A percentile compares a stretch with the other conserved stretches of the same genome.
Conservation (phyloP, 1,140 invertebrate genomes). For the Euschistus heros region DNA sequence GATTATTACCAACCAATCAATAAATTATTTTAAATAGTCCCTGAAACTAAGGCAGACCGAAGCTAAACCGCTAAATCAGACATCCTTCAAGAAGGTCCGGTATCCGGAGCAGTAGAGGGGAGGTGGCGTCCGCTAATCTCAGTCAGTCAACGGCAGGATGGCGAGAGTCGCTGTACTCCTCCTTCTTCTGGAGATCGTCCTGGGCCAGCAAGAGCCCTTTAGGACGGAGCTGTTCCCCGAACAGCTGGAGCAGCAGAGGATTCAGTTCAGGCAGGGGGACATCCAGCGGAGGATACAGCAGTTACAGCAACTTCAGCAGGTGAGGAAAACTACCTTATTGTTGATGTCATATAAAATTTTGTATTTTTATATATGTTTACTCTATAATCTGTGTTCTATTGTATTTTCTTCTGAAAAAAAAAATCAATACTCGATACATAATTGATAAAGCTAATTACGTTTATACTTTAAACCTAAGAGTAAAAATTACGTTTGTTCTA, state of each 20-base stretch:
- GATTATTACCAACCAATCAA: too few species aligned
- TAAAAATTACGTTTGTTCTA: too few species aligned
- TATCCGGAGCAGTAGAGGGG: background rate
- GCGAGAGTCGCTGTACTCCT: background rate
- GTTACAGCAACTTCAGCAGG: conserved; percentile 28
- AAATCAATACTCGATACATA: too few species aligned
- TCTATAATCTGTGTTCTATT: too few species aligned
- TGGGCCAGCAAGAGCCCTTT: conserved; percentile 20
- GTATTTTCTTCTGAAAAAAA: too few species aligned
- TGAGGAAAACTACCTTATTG: conserved; percentile 21
- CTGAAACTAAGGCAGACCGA: background rate
- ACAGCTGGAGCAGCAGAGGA: conserved; percentile 32
- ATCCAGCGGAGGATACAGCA: conserved; percentile 30
- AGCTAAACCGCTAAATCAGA: background rate
- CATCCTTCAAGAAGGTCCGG: background rate
- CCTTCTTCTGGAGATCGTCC: background rate
- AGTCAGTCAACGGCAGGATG: background rate
- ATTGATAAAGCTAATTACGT: too few species aligned
- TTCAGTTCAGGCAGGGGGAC: conserved; percentile 28
- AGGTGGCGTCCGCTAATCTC: background rate
- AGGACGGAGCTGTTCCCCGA: conserved; percentile 30
- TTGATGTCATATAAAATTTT: background rate
- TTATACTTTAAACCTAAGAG: too few species aligned
- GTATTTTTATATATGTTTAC: too few species aligned
- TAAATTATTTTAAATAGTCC: background rate